These are phyloP conservation scores for Pygoscelis adeliae DNA, from an alignment of 2,113 vertebrate genomes.

Conservation along the genomic window DNA sequence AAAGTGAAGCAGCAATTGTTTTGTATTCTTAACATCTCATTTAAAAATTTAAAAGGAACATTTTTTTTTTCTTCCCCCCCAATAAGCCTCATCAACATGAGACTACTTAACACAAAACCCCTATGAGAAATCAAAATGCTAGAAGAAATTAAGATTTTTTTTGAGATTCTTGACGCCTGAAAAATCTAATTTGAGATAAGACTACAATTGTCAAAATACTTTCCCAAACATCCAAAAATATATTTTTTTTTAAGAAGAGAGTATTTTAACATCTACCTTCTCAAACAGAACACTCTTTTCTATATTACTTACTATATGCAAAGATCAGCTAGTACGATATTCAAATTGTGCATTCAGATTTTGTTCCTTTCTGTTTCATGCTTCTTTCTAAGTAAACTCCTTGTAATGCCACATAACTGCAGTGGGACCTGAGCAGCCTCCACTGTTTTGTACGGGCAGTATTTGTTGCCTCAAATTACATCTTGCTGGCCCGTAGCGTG, in stretches of 20 bases:
- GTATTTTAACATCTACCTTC: not conserved
- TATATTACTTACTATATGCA: not conserved
- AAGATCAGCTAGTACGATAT: not conserved
- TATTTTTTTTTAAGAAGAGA: constrained; percentile 14
- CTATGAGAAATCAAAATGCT: not conserved
- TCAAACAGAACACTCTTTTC: not conserved
- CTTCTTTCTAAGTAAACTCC: not conserved
- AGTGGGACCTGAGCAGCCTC: not conserved
- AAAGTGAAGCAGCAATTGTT: constrained; percentile 25
- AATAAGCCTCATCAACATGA: not conserved
- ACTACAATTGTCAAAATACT: constrained; percentile 30
- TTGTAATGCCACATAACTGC: not conserved
- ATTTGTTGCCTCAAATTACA: not conserved
- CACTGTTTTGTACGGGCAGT: not conserved
- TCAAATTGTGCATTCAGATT: not conserved
- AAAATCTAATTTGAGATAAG: not conserved
- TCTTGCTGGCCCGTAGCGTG: not conserved
- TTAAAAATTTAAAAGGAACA: not conserved
- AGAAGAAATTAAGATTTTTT: not conserved
- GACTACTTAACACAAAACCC: not conserved
- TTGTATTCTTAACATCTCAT: not conserved
- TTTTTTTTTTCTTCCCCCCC: not conserved
- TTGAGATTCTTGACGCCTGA: not conserved
- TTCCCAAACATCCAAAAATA: constrained; percentile 60
- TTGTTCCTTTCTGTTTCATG: not conserved